Conservation (phyloP, 2,797 vertebrate genomes). For the Naso thynnoides region DNA sequence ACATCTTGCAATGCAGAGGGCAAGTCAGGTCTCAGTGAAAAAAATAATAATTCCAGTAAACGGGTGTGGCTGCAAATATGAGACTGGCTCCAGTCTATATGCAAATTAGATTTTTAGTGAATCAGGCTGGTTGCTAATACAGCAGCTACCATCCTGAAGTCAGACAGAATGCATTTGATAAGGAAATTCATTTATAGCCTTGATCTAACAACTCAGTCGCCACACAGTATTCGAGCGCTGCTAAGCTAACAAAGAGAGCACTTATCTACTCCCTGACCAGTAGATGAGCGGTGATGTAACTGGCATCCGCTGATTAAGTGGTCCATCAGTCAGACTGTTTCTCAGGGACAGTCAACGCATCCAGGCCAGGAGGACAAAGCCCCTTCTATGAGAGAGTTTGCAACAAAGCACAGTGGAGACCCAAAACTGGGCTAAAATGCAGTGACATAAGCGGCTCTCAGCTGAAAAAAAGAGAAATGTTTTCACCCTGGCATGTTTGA, state of each 20-base stretch:
- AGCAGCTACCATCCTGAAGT: neutral
- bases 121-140: neutral
- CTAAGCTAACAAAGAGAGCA: slow-evolving; percentile 39
- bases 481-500: neutral
- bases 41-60: neutral
- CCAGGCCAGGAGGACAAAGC: slow-evolving; percentile 43
- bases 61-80: slow-evolving; percentile 5
- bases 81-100: neutral
- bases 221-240: slow-evolving; percentile 4
- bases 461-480: neutral
- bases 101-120: neutral
- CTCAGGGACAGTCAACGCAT: slow-evolving; percentile 34
- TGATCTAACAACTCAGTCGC: neutral
- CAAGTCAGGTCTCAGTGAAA: slow-evolving; percentile 12
- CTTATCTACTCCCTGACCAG: slow-evolving; percentile 34
- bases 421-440: slow-evolving; percentile 13
- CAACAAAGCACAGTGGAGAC: neutral
- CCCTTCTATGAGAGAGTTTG: slow-evolving; percentile 38
- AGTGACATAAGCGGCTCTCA: slow-evolving; percentile 20
- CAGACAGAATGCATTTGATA: neutral
- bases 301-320: slow-evolving; percentile 41
- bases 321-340: slow-evolving; percentile 51
- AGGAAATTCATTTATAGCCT: neutral
- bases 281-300: slow-evolving; percentile 56
- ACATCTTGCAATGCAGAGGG: neutral